Percentiles rank a stretch among this genome's conserved stretches.
These are phyloP conservation scores for Heliangelus exortis DNA, from an alignment of 2,797 vertebrate species.

Conservation along the genomic window DNA sequence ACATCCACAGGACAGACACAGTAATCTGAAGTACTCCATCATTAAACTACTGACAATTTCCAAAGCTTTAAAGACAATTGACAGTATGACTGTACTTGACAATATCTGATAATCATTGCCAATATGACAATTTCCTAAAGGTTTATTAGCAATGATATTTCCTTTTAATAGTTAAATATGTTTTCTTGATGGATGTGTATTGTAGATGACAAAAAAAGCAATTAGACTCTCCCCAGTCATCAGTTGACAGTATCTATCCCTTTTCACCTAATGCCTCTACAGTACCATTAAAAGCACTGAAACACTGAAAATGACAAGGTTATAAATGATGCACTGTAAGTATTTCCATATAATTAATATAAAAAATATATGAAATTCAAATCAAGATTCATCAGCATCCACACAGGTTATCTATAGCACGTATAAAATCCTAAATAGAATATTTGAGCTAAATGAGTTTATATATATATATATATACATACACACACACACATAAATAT, in stretches of 20 bases:
- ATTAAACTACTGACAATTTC: not conserved
- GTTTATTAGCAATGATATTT: not conserved
- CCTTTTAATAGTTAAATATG: not conserved
- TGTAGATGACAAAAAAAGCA: not conserved
- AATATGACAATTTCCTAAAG: not conserved
- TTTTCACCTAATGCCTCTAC: not conserved
- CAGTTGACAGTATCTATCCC: not conserved
- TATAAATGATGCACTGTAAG: not conserved
- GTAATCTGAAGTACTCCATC: not conserved
- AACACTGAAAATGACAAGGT: not conserved
- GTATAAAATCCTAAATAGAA: not conserved
- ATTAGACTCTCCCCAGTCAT: not conserved
- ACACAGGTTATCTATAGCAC: not conserved
- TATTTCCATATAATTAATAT: not conserved
- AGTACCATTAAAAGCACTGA: not conserved
- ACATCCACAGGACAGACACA: not conserved
- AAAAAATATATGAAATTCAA: not conserved
- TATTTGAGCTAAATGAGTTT: not conserved
- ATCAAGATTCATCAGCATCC: not conserved
- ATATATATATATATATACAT: not conserved
- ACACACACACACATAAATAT: not conserved
- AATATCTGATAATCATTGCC: not conserved
- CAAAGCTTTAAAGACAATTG: not conserved
- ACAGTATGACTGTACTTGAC: not conserved
- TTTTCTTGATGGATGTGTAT: not conserved